Base-by-base conservation (phyloP, 2,797 vertebrate genomes). In the Etheostoma perlongum region DNA sequence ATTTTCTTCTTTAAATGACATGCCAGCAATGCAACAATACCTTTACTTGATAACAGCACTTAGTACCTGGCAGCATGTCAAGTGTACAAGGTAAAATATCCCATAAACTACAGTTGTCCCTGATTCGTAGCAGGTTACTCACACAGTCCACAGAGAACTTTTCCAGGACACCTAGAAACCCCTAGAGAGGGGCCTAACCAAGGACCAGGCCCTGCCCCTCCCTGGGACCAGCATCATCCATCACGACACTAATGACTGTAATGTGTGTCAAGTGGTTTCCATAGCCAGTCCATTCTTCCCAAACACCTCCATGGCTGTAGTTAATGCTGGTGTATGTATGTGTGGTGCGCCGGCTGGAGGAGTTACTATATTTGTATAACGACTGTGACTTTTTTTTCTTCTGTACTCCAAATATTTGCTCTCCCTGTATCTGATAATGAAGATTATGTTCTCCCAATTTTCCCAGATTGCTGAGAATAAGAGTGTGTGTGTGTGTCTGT, bases 221-320 rank as follows among this genome's bases (percentile, higher is more conserved):
- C 62, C 67, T 3, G 18, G 71, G 69, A 74, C 79, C 58, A 47
- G 57, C 57, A 83, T 76, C 83, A 78, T 84, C 78, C 73, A 74
- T 74, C 66, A 65, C 86, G 89, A 92, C 82, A 87, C 82, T 90
- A 85, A 89, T 85, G 83, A 82, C 87, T 80, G 59, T 79, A 79
- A 83, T 85, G 82, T 83, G 76, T 89, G 78, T 81, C 75, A 84
- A 88, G 66, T 63, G 77, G 69, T 87, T 88, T 74, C 75, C 74
- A 78, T 58, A 68, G 48, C 36, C 51, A 52, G 48, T 40, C 57
- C 60, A 57, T 72, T 44, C 72, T 60, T 74, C 48, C 67, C 47
- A 72, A 71, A 77, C 59, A 58, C 68, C 71, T 83, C 79, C 55
- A 63, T 25, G 15, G 68, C 76, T 81, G 48, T 59, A 59, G 54